Evolutionary conservation across 1,140 invertebrate genomes (phyloP), one percentile per base, ranked within the genome.

Genomic region (Zophobas atratus): DNA sequence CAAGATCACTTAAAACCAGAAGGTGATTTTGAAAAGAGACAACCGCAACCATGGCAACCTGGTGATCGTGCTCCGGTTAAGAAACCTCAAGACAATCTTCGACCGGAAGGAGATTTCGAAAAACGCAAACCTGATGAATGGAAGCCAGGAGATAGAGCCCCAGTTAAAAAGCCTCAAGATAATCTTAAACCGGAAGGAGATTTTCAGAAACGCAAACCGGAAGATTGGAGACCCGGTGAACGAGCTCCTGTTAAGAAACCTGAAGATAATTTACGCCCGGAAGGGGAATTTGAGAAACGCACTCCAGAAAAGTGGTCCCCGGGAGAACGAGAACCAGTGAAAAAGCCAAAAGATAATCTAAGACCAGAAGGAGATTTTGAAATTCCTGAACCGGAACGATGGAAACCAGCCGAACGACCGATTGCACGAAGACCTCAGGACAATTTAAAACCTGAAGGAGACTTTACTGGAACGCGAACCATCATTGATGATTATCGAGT

Each of bases 331-430:
- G 82, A 86, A 0, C 80, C 82, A 1, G 76, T 82, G 6, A 88
- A 86, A 43, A 88, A 84, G 81, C 89, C 88, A 1, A 33, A 84
- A 49, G 89, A 91, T 79, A 91, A 91, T 81, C 78, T 91, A 20
- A 86, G 82, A 81, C 87, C 88, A 0, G 90, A 91, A 84, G 90
- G 90, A 8, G 89, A 92, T 74, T 92, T 92, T 82, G 87, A 89
- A 51, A 84, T 84, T 67, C 87, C 87, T 0, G 82, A 86, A 53
- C 85, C 87, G 1, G 84, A 89, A 48, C 84, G 88, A 80, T 89
- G 88, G 82, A 83, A 81, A 6, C 90, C 88, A 1, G 91, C 88
- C 5, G 92, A 93, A 76, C 81, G 86, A 60, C 82, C 86, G 39
- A 71, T 83, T 8, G 80, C 79, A 4, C 85, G 81, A 39, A 87